Conservation (phyloP, 2,113 vertebrate species). For the Apaloderma vittatum region DNA sequence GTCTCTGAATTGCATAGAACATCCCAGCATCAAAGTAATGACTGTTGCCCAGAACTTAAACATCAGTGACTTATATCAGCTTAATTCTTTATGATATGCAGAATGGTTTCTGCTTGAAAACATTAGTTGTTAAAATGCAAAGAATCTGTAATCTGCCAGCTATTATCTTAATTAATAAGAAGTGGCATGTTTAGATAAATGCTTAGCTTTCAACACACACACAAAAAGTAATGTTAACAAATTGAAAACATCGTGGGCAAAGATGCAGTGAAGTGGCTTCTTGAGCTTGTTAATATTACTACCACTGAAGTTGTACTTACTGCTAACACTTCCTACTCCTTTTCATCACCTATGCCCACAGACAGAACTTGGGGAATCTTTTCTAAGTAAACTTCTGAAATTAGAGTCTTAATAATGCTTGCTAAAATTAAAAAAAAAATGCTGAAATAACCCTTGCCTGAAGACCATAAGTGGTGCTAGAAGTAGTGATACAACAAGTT, state of each 20-base stretch:
- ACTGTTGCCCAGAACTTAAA: not conserved
- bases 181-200: not conserved
- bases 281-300: not conserved
- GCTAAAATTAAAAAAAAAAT: not conserved
- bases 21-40: not conserved
- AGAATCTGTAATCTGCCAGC: not conserved
- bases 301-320: not conserved
- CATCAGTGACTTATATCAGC: not conserved
- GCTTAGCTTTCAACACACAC: not conserved
- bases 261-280: not conserved
- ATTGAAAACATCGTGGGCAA: not conserved
- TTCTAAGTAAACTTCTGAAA: not conserved
- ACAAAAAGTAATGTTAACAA: not conserved
- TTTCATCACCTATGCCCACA: not conserved
- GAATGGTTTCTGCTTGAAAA: not conserved
- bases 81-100: not conserved
- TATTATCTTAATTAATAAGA: not conserved
- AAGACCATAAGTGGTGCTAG: not conserved
- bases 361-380: not conserved
- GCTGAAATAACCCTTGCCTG: not conserved
- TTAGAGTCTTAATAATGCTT: not conserved
- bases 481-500: not conserved
- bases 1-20: rapidly evolving
- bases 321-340: not conserved
- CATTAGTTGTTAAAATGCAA: not conserved